Base-by-base conservation (phyloP, 2,888 invertebrate species). In the Cephalotes varians region DNA sequence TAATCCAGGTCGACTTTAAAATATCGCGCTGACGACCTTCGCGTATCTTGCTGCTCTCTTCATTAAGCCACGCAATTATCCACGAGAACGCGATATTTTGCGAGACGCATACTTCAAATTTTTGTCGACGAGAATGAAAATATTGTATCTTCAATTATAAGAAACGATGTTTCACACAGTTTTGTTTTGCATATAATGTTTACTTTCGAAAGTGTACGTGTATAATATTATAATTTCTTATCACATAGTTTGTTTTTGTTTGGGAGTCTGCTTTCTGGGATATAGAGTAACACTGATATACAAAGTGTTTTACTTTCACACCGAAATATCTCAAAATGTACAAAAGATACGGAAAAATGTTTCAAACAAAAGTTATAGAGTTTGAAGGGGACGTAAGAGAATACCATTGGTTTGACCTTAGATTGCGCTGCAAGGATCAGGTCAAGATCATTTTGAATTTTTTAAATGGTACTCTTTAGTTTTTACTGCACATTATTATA, bases 1-100 rank as follows among this genome's bases (percentile, higher is more conserved):
- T 71, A 79, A 79, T 69, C 54, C 77, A 56, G 51, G 31, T 49
- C 40, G 74, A 65, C 65, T 65, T 65, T 79, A 79, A 79, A 79
- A 44, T 44, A 56, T 69, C 76, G 49, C 62, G 28, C 37, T 28
- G 40, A 28, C 31, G 56, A 56, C 56, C 71, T 56, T 69, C 69
- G 64, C 47, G 31, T 6, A 37, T 65, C 40, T 15, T 28, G 10
- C 21, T 25, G 40, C 28, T 21, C 71, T 44, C 44, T 77, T 56
- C 44, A 44, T 56, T 56, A 62, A 37, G 31, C 31, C n/a, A 7
- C 21, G n/a, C 25, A 51, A 76, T 73, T 73, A 74, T 69, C 21
- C 40, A 12, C 54, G 40, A 21, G 51, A n/a, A 65, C 40, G 40
- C 18, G 76, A 51, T 71, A 54, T 56, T 77, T 77, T 56, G 18